phyloP scores from a whole-genome alignment of 2,888 invertebrate species.

The Leptopilina syphax region DNA sequence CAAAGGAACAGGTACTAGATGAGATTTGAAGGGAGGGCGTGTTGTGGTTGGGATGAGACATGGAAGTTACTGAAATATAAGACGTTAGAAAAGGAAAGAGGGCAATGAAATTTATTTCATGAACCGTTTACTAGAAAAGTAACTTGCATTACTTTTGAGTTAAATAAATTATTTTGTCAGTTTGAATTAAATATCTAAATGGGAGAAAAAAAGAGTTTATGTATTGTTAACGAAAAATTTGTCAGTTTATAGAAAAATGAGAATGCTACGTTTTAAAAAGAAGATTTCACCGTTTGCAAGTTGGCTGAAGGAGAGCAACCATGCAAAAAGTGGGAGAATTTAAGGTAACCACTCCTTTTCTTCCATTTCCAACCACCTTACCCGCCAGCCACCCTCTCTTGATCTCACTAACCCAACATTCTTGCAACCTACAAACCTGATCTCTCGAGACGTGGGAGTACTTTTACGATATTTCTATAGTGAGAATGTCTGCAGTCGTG shows the following conservation, averaged over 20 bases:
- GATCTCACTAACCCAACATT: neutral
- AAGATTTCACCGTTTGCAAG: slow-evolving; percentile 9
- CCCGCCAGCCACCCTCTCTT: neutral
- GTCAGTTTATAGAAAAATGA: neutral
- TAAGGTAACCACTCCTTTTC: slow-evolving; percentile 7
- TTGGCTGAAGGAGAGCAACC: slow-evolving; percentile 17
- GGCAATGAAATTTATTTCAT: too few relatives aligned
- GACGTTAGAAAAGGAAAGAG: too few relatives aligned
- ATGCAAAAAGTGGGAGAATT: slow-evolving; percentile 16
- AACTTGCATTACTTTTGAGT: too few relatives aligned
- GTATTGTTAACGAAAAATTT: neutral
- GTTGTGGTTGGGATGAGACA: neutral
- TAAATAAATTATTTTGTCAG: too few relatives aligned
- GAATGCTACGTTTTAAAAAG: neutral
- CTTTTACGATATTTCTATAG: slow-evolving; percentile 38
- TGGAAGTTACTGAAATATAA: too few relatives aligned
- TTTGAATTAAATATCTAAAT: too few relatives aligned
- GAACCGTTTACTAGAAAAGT: too few relatives aligned
- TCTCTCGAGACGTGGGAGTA: slow-evolving; percentile 26
- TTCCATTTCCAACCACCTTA: neutral
- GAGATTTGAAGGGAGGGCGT: neutral
- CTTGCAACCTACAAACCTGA: slow-evolving; percentile 12
- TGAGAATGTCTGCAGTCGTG: neutral
- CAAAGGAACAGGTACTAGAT: slow-evolving; percentile 11
- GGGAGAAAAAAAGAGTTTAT: neutral